Percentiles rank a stretch among this genome's conserved stretches.
These are phyloP conservation scores for Liparis tanakae DNA, from an alignment of 2,797 vertebrate species.

Conservation along the genomic window DNA sequence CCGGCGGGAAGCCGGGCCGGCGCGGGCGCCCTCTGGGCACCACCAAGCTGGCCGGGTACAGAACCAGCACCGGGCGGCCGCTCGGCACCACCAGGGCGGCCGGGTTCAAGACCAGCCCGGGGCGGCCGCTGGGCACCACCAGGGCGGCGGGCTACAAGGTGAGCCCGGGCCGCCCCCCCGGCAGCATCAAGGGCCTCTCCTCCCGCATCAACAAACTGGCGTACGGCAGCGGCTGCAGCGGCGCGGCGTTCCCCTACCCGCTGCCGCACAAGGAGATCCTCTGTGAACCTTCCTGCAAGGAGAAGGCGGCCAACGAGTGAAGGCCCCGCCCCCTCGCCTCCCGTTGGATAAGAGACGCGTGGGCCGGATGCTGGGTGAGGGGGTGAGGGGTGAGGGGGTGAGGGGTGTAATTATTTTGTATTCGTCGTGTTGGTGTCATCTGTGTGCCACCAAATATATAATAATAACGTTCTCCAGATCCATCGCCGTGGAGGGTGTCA, in stretches of 20 bases:
- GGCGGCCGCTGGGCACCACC: conserved; percentile 95
- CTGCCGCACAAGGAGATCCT: conserved; percentile 90
- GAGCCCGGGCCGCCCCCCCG: conserved; percentile 96
- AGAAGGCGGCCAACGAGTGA: conserved; percentile 89
- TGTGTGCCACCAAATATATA: conserved; percentile 62
- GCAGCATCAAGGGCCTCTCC: conserved; percentile 97
- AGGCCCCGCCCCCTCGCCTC: conserved; percentile 29
- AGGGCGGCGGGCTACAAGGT: conserved; percentile 98
- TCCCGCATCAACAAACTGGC: conserved; percentile 94
- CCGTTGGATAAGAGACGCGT: conserved; percentile 45
- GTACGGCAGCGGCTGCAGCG: conserved; percentile 88
- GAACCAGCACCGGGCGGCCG: conserved; percentile 97
- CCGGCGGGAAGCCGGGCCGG: conserved; percentile 88
- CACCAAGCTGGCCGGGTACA: conserved; percentile 96
- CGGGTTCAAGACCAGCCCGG: conserved; percentile 98
- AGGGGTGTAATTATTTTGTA: conserved; percentile 48
- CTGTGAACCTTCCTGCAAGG: conserved; percentile 89
- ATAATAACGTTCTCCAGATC: conserved; percentile 49
- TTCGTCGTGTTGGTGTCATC: conserved; percentile 63
- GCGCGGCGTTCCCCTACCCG: conserved; percentile 93
- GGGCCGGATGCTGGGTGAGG: conserved; percentile 27
- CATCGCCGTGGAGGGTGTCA: conserved; percentile 23
- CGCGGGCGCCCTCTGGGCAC: conserved; percentile 95
- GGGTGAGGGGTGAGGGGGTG: conserved; percentile 14
- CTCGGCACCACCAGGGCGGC: conserved; percentile 97